These are phyloP conservation scores for Meandrusa payeni DNA, from an alignment of 2,888 invertebrate species.

Conservation along the genomic window DNA sequence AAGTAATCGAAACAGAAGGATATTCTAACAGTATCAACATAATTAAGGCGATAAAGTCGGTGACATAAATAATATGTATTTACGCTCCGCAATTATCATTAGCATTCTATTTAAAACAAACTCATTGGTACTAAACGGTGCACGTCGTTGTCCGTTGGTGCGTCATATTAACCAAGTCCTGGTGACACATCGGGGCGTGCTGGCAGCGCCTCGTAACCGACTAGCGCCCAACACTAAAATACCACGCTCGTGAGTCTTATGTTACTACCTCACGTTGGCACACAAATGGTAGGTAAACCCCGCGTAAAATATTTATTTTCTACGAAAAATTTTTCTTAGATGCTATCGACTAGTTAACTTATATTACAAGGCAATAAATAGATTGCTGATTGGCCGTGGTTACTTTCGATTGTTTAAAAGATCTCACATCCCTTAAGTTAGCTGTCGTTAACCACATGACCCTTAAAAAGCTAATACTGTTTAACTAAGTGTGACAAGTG, in stretches of 20 bases:
- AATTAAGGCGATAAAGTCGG: neutral
- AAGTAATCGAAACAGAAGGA: too few species aligned
- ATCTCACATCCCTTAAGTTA: too few species aligned
- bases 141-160: constrained; percentile 3
- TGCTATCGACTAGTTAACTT: too few species aligned
- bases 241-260: constrained; percentile 11
- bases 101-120: constrained; percentile 9
- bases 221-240: constrained; percentile 13
- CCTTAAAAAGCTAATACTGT: too few species aligned
- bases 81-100: constrained; percentile 9
- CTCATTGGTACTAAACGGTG: neutral
- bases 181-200: constrained; percentile 21
- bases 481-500: too few species aligned
- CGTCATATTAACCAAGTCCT: constrained; percentile 19
- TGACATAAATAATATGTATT: constrained; percentile 5
- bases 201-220: neutral
- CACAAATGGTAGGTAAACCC: neutral
- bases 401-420: too few species aligned
- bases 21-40: neutral
- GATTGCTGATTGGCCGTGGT: too few species aligned
- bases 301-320: neutral
- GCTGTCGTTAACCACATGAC: too few species aligned
- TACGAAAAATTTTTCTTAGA: too few species aligned
- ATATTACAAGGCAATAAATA: too few species aligned
- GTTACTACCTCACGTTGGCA: neutral